Conservation (phyloP, 2,888 invertebrate species). For the Drosophila aldrichi region DNA sequence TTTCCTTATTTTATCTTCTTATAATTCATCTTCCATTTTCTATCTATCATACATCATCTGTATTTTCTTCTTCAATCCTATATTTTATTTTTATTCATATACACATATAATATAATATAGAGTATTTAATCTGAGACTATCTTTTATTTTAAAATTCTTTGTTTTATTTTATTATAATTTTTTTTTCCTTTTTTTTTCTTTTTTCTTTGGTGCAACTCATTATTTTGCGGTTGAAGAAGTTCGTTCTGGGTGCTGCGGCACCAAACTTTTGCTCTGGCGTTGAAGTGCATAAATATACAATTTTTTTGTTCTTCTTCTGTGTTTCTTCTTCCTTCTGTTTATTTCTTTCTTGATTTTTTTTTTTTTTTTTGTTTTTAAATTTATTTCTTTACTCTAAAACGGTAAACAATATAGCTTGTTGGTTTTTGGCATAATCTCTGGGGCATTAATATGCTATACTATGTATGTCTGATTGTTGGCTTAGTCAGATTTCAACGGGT, state of each 20-base stretch:
- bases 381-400: conserved; percentile 9
- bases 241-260: conserved; percentile 43
- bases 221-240: conserved; percentile 75
- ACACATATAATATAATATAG: too few species aligned
- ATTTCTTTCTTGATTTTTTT: conserved; percentile 12
- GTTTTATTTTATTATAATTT: conserved; percentile 20
- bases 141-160: not conserved
- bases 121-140: not conserved
- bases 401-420: conserved; percentile 22
- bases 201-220: conserved; percentile 67
- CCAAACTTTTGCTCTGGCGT: conserved; percentile 57
- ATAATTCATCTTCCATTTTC: not conserved
- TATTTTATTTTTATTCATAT: too few species aligned
- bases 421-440: conserved; percentile 59
- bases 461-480: conserved; percentile 26
- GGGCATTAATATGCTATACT: conserved; percentile 62
- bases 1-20: too few species aligned
- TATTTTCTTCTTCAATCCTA: too few species aligned
- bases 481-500: conserved; percentile 64
- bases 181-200: conserved; percentile 32
- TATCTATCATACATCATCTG: too few species aligned
- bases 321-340: conserved; percentile 19
- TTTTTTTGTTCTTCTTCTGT: conserved; percentile 11
- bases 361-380: not conserved
- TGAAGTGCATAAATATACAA: conserved; percentile 75